Conservation (phyloP, 2,113 vertebrate genomes). For the Ptychochromis oligacanthus region DNA sequence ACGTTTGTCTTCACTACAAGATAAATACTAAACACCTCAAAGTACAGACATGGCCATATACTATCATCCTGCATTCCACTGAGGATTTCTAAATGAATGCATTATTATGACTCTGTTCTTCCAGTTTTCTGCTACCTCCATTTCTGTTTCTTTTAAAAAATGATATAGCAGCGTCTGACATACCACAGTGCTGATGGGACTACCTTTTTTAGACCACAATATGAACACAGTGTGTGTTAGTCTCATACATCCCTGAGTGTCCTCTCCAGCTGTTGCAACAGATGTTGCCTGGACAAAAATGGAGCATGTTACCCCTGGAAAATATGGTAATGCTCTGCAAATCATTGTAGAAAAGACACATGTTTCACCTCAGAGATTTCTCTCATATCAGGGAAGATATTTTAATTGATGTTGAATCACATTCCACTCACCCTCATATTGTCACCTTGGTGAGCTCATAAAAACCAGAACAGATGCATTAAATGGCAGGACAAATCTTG, state of each 20-base stretch:
- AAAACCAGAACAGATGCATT: slow-evolving; percentile 13
- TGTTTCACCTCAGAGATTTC: slow-evolving; percentile 6
- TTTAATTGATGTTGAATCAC: background rate
- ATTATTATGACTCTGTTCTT: background rate
- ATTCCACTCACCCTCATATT: background rate
- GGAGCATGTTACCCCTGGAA: background rate
- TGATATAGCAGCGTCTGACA: slow-evolving; percentile 1
- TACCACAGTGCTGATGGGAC: background rate
- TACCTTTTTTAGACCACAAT: slow-evolving; percentile 4
- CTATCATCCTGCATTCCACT: background rate
- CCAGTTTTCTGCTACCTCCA: background rate
- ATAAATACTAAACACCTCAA: background rate
- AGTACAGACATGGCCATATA: background rate
- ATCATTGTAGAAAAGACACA: slow-evolving; percentile 23
- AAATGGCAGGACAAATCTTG: slow-evolving; percentile 11
- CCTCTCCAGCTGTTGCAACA: slow-evolving; percentile 50
- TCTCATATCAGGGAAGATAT: background rate
- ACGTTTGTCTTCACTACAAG: too few relatives aligned
- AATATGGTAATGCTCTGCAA: slow-evolving; percentile 5
- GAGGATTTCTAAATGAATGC: background rate
- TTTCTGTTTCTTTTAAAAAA: background rate
- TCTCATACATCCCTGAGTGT: slow-evolving; percentile 1
- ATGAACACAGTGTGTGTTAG: slow-evolving; percentile 21
- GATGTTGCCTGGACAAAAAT: slow-evolving; percentile 23
- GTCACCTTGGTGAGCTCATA: background rate